phyloP scores from a whole-genome alignment of 2,888 invertebrate species.

The Drosophila atripex region DNA sequence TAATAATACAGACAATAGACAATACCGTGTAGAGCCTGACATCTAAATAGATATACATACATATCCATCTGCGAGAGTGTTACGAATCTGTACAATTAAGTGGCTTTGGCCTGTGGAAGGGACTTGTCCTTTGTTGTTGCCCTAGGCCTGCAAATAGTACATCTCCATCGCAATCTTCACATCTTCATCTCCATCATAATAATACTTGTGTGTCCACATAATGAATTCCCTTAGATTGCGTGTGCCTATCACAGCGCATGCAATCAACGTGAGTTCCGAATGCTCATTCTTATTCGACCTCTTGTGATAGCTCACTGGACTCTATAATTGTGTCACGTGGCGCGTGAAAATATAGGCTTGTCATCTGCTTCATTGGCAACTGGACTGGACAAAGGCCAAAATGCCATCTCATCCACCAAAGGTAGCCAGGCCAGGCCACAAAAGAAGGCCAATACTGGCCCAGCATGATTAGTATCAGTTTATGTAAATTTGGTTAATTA shows the following conservation, averaged over 20 bases:
- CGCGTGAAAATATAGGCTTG: slow-evolving; percentile 56
- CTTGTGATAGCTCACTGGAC: slow-evolving; percentile 31
- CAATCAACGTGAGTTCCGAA: slow-evolving; percentile 39
- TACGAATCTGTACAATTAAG: slow-evolving; percentile 50
- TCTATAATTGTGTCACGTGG: slow-evolving; percentile 69
- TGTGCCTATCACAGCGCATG: slow-evolving; percentile 20
- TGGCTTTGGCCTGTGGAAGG: slow-evolving; percentile 23
- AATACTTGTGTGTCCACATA: slow-evolving; percentile 28
- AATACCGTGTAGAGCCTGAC: slow-evolving; percentile 22
- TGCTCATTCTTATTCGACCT: slow-evolving; percentile 20
- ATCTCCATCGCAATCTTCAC: slow-evolving; percentile 14
- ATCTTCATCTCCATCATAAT: slow-evolving; percentile 36
- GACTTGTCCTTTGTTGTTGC: slow-evolving; percentile 38
- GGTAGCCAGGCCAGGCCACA: not conserved
- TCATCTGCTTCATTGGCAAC: slow-evolving; percentile 42
- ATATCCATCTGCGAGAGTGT: slow-evolving; percentile 10
- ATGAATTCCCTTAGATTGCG: slow-evolving; percentile 37
- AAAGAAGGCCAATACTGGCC: too few species aligned
- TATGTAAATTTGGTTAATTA: not conserved
- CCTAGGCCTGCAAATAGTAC: slow-evolving; percentile 17
- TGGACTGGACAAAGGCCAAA: not conserved
- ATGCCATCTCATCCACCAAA: not conserved
- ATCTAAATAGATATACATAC: slow-evolving; percentile 32
- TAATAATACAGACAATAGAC: slow-evolving; percentile 70
- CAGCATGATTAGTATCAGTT: too few species aligned